Conservation (phyloP, 1,140 invertebrate genomes). For the Polypedilum vanderplanki region DNA sequence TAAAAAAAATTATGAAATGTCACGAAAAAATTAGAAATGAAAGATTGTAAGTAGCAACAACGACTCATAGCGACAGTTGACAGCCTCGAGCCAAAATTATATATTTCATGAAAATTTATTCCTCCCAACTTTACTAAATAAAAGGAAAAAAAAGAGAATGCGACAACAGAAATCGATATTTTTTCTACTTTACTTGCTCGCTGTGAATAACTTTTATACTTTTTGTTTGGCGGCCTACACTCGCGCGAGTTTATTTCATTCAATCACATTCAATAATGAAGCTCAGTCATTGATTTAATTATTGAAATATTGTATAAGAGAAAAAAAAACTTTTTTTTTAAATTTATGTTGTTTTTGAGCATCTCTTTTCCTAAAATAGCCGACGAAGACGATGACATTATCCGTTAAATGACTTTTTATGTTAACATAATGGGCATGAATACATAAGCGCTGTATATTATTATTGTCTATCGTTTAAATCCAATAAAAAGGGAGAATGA, state of each 20-base stretch:
- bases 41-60: background rate
- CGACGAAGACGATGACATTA: background rate
- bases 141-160: background rate
- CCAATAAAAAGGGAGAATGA: background rate
- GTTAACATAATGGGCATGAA: background rate
- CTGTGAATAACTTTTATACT: background rate
- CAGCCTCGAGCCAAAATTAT: background rate
- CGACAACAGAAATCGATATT: background rate
- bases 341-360: slow-evolving; percentile 14
- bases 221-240: background rate
- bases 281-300: slow-evolving; percentile 19
- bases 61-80: background rate
- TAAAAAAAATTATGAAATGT: slow-evolving; percentile 7
- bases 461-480: background rate
- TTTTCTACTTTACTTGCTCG: background rate
- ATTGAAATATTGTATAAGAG: background rate
- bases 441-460: background rate
- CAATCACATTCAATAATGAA: slow-evolving; percentile 8
- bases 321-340: background rate
- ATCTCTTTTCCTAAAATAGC: background rate
- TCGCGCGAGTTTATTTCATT: background rate
- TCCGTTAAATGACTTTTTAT: slow-evolving; percentile 22
- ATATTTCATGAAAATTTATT: slow-evolving; percentile 7
- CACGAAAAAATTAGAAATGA: slow-evolving; percentile 17
- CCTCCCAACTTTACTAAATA: background rate